Percentiles rank a stretch among this genome's conserved stretches.
phyloP scores from a whole-genome alignment of 2,113 vertebrate genomes.

The Carollia perspicillata region DNA sequence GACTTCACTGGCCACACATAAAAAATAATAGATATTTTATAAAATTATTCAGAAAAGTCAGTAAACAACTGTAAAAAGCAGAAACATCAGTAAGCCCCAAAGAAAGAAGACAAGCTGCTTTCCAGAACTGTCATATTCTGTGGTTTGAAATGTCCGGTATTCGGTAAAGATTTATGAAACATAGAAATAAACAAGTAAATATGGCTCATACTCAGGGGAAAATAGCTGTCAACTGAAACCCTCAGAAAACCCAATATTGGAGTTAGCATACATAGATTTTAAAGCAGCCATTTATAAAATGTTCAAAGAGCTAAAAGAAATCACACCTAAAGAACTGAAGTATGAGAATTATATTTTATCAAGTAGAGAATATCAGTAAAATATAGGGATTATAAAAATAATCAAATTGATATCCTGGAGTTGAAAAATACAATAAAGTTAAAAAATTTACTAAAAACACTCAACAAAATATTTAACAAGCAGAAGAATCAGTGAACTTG shows the following conservation, averaged over 20 bases:
- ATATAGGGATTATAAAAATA: not conserved
- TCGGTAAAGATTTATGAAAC: too few relatives aligned
- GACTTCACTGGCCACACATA: too few relatives aligned
- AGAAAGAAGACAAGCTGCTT: too few relatives aligned
- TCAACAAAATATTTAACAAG: not conserved
- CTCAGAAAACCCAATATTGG: not conserved
- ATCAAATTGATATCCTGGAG: not conserved
- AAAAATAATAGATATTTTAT: too few relatives aligned
- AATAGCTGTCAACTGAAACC: not conserved
- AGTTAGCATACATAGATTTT: not conserved
- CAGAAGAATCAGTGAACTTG: not conserved
- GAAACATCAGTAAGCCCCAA: too few relatives aligned
- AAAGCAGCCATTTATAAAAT: not conserved
- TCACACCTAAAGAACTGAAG: not conserved
- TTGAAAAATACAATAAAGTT: not conserved
- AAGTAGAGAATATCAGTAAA: not conserved
- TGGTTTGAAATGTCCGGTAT: too few relatives aligned
- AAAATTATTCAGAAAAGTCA: too few relatives aligned
- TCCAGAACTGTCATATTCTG: too few relatives aligned
- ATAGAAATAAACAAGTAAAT: not conserved
- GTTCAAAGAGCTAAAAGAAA: not conserved
- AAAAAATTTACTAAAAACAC: not conserved
- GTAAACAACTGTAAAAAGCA: too few relatives aligned
- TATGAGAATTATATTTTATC: not conserved
- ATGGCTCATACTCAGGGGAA: not conserved